These are phyloP conservation scores for Indicator indicator DNA, from an alignment of 2,113 vertebrate genomes.

Conservation along the genomic window DNA sequence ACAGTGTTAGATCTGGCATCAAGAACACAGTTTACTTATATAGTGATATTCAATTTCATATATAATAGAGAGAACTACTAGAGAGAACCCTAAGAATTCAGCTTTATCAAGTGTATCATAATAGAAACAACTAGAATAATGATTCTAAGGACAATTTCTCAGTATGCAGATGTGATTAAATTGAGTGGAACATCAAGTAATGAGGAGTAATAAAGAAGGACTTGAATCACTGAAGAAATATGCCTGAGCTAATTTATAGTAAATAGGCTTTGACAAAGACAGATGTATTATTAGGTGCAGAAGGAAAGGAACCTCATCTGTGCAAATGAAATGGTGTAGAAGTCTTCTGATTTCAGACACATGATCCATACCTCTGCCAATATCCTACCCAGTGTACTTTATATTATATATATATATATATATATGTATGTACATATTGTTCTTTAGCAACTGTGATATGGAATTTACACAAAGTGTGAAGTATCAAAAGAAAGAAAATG, in stretches of 20 bases:
- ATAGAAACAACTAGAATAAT: constrained; percentile 64
- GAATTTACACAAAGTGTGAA: neutral
- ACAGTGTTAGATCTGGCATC: constrained; percentile 41
- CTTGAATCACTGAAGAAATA: constrained; percentile 64
- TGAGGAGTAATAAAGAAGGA: constrained; percentile 67
- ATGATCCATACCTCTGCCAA: neutral
- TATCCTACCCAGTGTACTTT: neutral
- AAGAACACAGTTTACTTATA: constrained; percentile 12
- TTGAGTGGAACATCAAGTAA: constrained; percentile 76
- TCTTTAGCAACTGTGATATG: neutral
- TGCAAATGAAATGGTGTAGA: neutral
- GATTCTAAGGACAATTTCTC: constrained; percentile 66
- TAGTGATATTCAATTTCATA: constrained; percentile 22
- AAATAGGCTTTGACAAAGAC: constrained; percentile 61
- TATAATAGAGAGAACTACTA: constrained; percentile 16
- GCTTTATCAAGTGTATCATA: constrained; percentile 60
- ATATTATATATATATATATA: neutral
- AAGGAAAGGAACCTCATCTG: neutral
- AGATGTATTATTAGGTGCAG: neutral
- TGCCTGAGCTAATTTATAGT: constrained; percentile 44
- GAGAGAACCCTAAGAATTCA: constrained; percentile 40
- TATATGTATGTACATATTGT: no score
- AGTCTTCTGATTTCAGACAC: neutral
- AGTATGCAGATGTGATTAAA: constrained; percentile 76
- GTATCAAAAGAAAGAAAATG: neutral